Conservation (phyloP, 1,140 invertebrate genomes). For the Teleogryllus occipitalis region DNA sequence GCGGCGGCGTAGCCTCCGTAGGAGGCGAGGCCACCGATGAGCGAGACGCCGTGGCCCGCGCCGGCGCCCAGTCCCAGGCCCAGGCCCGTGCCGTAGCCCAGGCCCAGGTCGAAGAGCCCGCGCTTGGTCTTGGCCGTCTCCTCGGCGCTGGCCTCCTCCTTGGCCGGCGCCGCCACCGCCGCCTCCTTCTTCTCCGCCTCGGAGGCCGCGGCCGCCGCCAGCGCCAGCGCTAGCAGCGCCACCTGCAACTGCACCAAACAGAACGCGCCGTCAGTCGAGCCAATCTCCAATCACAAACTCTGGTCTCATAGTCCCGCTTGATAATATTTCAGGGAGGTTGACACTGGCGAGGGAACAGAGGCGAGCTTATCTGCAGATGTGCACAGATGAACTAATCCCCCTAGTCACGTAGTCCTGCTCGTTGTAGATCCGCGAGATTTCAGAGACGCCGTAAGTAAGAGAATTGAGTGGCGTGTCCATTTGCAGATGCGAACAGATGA, state of each 20-base stretch:
- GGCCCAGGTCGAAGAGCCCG: background rate
- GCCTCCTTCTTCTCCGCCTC: background rate
- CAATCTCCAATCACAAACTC: too few relatives aligned
- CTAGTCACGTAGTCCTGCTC: too few relatives aligned
- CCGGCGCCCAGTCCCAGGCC: conserved; percentile 30
- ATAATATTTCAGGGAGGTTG: too few relatives aligned
- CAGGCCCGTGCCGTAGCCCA: conserved; percentile 15
- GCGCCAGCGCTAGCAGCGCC: background rate
- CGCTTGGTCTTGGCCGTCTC: conserved; percentile 17
- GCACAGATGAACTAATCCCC: too few relatives aligned
- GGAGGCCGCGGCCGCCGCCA: background rate
- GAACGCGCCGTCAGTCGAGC: background rate
- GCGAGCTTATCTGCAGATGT: too few relatives aligned
- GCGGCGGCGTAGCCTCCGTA: background rate
- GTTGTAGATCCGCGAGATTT: too few relatives aligned
- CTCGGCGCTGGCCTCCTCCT: conserved; percentile 22
- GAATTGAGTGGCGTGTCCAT: too few relatives aligned
- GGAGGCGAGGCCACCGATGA: background rate
- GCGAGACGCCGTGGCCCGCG: conserved; percentile 30
- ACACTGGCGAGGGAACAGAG: too few relatives aligned
- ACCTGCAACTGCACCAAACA: background rate
- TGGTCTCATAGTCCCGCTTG: too few relatives aligned
- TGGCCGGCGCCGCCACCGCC: background rate
- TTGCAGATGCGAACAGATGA: too few relatives aligned
- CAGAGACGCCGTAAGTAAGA: too few relatives aligned